Evolutionary conservation across 2,888 invertebrate species (phyloP), one percentile per base, ranked within the genome.

Genomic region (Monochamus alternatus): DNA sequence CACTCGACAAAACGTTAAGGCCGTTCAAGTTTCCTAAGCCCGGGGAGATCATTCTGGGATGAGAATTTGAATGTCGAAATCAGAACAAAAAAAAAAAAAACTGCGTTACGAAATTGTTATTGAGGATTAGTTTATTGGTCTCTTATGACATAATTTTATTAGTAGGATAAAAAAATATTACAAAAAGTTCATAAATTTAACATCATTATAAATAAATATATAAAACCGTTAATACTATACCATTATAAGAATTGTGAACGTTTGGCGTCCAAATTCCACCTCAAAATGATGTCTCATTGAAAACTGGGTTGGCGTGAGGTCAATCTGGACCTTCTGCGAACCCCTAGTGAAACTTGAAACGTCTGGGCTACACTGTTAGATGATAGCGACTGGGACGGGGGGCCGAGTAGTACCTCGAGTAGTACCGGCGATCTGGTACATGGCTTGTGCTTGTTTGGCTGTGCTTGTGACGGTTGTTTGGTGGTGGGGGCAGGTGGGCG

Each of bases 381-480:
- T 74, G 76, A 77, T 70, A 67, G 80, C 79, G 75, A 77, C 77
- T 67, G 79, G 74, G 79, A 75, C 68, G 81, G 78, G 78, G 75
- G 81, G 77, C 79, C 62, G 73, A 75, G 70, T 66, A 74, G 74
- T 76, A 12, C 10, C 55, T 55, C 55, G 55, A 55, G 55, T 55
- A 55, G 55, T 55, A 55, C 55, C 55, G 55, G 55, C 55, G 78
- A 77, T 72, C 77, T 73, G 84, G 84, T 86, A 84, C 83, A 85
- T 82, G 85, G 87, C 86, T 85, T 87, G 83, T 83, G 87, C 86
- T 87, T 87, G 84, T 86, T 85, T 86, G 87, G 86, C 86, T 87
- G 87, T 85, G 87, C 86, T 85, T 87, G 86, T 85, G 85, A 87
- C 85, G 85, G 85, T 83, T 87, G 86, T 85, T 84, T 87, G 85